These are phyloP conservation scores for Plagodis dolabraria DNA, from an alignment of 2,888 invertebrate species.

Conservation along the genomic window DNA sequence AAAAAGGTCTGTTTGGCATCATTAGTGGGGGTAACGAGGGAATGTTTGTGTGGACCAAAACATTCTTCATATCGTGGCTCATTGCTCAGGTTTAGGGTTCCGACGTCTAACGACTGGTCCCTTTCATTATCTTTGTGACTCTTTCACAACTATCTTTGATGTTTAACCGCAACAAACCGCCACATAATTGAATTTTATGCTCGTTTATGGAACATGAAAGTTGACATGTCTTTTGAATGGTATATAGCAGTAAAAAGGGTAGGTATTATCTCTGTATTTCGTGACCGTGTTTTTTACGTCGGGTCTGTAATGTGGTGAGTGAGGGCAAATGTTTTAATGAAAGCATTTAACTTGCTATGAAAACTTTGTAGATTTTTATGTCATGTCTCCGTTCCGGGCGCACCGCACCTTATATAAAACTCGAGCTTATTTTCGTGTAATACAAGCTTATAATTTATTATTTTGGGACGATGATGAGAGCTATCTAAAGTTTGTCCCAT, in stretches of 20 bases:
- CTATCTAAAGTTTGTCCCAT: background rate
- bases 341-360: slow-evolving; percentile 30
- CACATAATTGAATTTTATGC: slow-evolving; percentile 62
- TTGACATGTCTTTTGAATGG: slow-evolving; percentile 50
- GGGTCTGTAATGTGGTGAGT: slow-evolving; percentile 37
- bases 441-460: slow-evolving; percentile 1
- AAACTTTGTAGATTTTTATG: slow-evolving; percentile 21
- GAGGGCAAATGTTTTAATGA: slow-evolving; percentile 36
- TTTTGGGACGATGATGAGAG: background rate
- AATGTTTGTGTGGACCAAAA: slow-evolving; percentile 63
- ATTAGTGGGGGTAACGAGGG: slow-evolving; percentile 73
- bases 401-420: slow-evolving; percentile 14
- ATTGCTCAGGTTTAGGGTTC: slow-evolving; percentile 68
- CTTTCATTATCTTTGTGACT: slow-evolving; percentile 64
- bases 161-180: slow-evolving; percentile 60
- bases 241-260: slow-evolving; percentile 39
- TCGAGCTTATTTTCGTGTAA: slow-evolving; percentile 5
- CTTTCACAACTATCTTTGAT: slow-evolving; percentile 69
- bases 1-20: slow-evolving; percentile 75
- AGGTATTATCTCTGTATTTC: slow-evolving; percentile 44
- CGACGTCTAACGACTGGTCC: slow-evolving; percentile 57
- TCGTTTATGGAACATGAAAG: slow-evolving; percentile 54
- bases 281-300: slow-evolving; percentile 42
- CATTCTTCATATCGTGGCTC: slow-evolving; percentile 73
- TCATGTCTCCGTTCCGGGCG: background rate